These are phyloP conservation scores for Montipora cactus DNA, from an alignment of 64 coral and sea anemone species.

Conservation along the genomic window DNA sequence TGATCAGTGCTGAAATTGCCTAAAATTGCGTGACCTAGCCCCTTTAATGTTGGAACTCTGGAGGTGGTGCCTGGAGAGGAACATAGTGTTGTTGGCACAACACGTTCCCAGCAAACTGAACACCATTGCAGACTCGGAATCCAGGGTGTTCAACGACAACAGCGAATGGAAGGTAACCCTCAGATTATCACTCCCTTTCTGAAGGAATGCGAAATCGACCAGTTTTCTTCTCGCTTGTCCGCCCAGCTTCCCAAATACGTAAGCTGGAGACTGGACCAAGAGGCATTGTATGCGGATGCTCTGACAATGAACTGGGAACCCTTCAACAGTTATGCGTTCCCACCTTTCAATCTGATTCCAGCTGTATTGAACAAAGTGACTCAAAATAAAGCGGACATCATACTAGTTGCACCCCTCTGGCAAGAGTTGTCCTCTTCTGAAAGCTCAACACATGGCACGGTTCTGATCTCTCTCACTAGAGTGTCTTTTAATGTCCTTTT, in stretches of 20 bases:
- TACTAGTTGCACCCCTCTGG: no score
- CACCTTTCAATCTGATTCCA: constrained; percentile 6
- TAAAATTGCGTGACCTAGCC: no score
- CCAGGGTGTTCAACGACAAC: neutral
- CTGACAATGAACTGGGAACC: constrained; percentile 35
- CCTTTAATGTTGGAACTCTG: neutral
- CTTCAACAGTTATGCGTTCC: constrained; percentile 24
- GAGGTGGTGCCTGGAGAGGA: constrained; percentile 23
- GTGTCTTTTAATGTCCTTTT: no score
- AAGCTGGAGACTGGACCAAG: neutral
- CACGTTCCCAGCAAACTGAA: constrained; percentile 18
- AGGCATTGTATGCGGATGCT: neutral
- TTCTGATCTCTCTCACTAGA: no score
- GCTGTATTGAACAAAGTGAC: neutral
- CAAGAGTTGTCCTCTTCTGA: neutral
- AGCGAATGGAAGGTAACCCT: neutral
- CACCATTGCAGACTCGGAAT: constrained; percentile 2
- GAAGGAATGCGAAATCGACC: neutral
- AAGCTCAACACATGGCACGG: no score
- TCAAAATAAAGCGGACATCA: neutral
- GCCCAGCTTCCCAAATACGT: neutral
- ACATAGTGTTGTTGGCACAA: constrained; percentile 13
- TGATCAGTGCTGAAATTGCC: no score
- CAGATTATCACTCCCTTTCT: neutral
- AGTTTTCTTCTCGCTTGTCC: neutral